Evolutionary conservation across 2,797 vertebrate species (phyloP), one percentile per base, ranked within the genome.

Genomic region (Cynopterus sphinx): DNA sequence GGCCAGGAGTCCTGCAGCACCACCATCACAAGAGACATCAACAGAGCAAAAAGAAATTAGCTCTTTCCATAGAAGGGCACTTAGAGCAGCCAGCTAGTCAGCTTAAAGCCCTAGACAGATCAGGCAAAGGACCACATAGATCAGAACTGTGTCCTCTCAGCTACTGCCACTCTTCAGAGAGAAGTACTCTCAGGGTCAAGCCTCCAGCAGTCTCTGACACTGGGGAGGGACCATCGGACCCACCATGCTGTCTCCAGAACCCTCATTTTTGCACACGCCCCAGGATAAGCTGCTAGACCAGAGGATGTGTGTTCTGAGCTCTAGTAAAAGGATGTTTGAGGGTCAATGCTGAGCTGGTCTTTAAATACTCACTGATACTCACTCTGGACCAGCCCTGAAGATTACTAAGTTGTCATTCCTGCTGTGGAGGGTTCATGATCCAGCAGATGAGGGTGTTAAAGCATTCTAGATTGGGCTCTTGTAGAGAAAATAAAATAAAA

Each of bases 21-120:
- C 96, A 63, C 65, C 97, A 95, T 91, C 96, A 63, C 65, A 65
- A 91, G 90, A 87, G 65, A 97, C 94, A 97, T 89, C 96, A 96
- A 39, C 0, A 83, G 75, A 61, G 49, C 1, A 21, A 88, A 84
- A 91, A 87, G 70, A 97, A 98, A 98, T 95, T 6, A 97, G 74
- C 78, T 98, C 90, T 92, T 97, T 95, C 87, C 78, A 63, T 43
- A 97, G 33, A 92, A 57, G 84, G 75, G 73, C 33, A 12, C 67
- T 82, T 79, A 53, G 67, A 94, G 51, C 78, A 94, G 70, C 61
- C 78, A 87, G 74, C 57, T 74, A 87, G 77, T 31, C 77, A 95
- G 68, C 51, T 46, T 19, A 59, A 41, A 24, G 51, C 22, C 51
- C 21, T 41, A 16, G 77, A 65, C 39, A 59, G 31, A 31, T 31